phyloP scores from a whole-genome alignment of 2,113 vertebrate genomes.

The Strigops habroptila region DNA sequence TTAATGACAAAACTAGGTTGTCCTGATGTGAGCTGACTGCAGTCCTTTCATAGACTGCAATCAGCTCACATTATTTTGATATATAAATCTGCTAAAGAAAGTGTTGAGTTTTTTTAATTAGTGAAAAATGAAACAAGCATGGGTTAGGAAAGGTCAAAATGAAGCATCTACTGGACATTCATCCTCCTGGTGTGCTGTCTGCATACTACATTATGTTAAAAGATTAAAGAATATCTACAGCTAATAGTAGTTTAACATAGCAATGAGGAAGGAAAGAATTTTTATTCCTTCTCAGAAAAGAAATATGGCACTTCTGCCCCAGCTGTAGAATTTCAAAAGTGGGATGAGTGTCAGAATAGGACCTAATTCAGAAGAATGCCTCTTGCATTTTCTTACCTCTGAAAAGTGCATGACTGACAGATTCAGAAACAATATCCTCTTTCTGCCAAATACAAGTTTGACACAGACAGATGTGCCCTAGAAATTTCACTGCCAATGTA shows the following conservation, averaged over 20 bases:
- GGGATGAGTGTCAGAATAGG: not conserved
- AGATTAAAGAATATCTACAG: not conserved
- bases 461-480: not conserved
- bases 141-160: not conserved
- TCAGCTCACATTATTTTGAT: not conserved
- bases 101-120: accelerated
- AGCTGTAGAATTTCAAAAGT: not conserved
- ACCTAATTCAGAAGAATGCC: not conserved
- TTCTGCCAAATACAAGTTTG: not conserved
- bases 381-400: slow-evolving; percentile 1
- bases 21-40: not conserved
- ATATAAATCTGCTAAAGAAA: not conserved
- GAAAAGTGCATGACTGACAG: not conserved
- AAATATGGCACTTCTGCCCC: not conserved
- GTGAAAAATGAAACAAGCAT: not conserved
- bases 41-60: not conserved
- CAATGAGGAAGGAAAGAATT: not conserved
- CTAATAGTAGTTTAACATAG: not conserved
- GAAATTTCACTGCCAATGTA: slow-evolving; percentile 26
- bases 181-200: not conserved
- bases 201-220: not conserved
- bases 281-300: not conserved
- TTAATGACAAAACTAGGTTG: not conserved
- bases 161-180: not conserved
- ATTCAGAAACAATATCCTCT: not conserved